These are phyloP conservation scores for Sialia sialis DNA, from an alignment of 2,113 vertebrate species.

Conservation along the genomic window DNA sequence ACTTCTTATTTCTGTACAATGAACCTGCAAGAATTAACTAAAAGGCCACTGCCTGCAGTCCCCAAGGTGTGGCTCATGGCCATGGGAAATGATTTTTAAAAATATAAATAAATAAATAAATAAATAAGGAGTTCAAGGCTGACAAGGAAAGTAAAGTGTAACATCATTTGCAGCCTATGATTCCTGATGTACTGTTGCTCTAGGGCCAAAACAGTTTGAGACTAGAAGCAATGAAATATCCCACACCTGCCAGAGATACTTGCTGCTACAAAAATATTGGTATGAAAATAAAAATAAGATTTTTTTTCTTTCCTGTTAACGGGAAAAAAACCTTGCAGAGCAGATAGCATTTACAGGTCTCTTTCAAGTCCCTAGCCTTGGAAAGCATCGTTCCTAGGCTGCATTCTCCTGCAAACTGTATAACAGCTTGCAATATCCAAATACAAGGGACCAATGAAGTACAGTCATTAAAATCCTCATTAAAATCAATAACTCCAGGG, in stretches of 20 bases:
- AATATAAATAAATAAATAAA: too few species aligned
- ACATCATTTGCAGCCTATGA: not conserved
- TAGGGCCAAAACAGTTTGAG: not conserved
- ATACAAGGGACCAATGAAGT: not conserved
- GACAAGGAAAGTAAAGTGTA: not conserved
- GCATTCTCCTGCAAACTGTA: not conserved
- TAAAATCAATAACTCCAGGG: not conserved
- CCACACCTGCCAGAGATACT: not conserved
- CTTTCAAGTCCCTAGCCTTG: not conserved
- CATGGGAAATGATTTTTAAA: not conserved
- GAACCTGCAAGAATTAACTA: not conserved
- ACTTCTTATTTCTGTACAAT: not conserved
- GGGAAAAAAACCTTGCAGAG: not conserved
- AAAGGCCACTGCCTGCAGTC: not conserved
- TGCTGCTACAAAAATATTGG: not conserved
- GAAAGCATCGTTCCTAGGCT: not conserved
- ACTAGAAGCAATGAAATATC: not conserved
- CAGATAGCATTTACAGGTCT: not conserved
- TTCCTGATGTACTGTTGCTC: not conserved
- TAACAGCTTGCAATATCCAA: not conserved
- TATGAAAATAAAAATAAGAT: not conserved
- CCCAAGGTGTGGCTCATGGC: not conserved
- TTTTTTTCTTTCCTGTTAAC: not conserved
- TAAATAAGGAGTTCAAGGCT: not conserved
- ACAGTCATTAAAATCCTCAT: not conserved